phyloP scores from a whole-genome alignment of 2,113 vertebrate genomes.

The Mola mola region DNA sequence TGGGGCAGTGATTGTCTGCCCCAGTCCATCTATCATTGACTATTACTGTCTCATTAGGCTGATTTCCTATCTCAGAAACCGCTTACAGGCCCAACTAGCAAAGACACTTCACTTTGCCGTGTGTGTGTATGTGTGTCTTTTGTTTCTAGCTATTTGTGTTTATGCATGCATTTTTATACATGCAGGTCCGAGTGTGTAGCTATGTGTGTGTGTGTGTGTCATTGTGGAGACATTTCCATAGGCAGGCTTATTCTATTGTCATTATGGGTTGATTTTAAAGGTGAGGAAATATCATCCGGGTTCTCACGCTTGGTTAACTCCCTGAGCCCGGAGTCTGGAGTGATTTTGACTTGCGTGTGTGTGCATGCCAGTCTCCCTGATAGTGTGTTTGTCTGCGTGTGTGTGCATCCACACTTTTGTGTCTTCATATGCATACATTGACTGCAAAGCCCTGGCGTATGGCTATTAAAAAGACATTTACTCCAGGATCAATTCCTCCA shows the following conservation, averaged over 20 bases:
- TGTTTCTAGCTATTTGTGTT: conserved; percentile 59
- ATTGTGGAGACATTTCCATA: conserved; percentile 78
- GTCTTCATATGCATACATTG: conserved; percentile 59
- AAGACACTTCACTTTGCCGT: conserved; percentile 65
- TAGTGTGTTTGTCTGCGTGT: conserved; percentile 32
- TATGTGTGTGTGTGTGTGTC: conserved; percentile 36
- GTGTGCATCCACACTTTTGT: conserved; percentile 35
- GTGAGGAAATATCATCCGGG: conserved; percentile 79
- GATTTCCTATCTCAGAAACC: conserved; percentile 77
- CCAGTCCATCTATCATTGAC: conserved; percentile 80
- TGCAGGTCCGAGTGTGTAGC: conserved; percentile 36
- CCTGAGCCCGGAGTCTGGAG: conserved; percentile 75
- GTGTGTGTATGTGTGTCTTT: conserved; percentile 38
- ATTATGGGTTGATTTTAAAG: conserved; percentile 80
- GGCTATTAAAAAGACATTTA: conserved; percentile 66
- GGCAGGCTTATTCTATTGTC: conserved; percentile 79
- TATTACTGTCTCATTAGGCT: conserved; percentile 79
- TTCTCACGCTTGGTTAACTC: conserved; percentile 82
- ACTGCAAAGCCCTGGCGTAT: conserved; percentile 57
- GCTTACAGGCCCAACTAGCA: conserved; percentile 72
- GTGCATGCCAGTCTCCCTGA: conserved; percentile 20
- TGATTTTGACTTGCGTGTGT: conserved; percentile 61
- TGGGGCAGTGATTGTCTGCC: conserved; percentile 81
- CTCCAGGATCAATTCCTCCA: conserved; percentile 31
- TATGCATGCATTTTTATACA: conserved; percentile 56